Evolutionary conservation across 2,797 vertebrate species (phyloP).

Genomic region (Ctenopoma kingsleyae): DNA sequence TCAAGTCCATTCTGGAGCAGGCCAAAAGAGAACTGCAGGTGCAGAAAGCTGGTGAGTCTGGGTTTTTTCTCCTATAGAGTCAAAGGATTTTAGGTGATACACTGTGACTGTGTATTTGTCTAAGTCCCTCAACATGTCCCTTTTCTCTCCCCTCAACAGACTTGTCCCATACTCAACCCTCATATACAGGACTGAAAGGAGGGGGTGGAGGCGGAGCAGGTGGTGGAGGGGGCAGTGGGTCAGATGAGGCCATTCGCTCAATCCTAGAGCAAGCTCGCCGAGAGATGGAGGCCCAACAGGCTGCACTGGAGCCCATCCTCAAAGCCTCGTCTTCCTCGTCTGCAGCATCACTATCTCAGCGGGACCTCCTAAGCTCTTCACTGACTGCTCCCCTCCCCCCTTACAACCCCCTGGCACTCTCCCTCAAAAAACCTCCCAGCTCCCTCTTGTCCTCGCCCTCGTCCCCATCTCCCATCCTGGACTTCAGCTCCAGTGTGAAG

Average conservation of each 20-base stretch:
- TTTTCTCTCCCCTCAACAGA: conserved; percentile 81
- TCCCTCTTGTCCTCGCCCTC: conserved; percentile 84
- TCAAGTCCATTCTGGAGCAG: conserved; percentile 97
- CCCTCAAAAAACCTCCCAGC: conserved; percentile 90
- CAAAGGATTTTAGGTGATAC: conserved; percentile 24
- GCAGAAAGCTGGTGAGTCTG: conserved; percentile 91
- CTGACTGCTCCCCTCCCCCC: conserved; percentile 85
- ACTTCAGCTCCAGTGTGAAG: conserved; percentile 88
- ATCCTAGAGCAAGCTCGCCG: conserved; percentile 96
- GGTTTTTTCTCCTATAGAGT: conserved; percentile 26
- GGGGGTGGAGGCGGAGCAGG: conserved; percentile 66
- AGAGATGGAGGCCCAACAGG: conserved; percentile 97
- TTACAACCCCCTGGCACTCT: conserved; percentile 91
- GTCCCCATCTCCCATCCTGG: conserved; percentile 85
- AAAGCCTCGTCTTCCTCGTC: conserved; percentile 90
- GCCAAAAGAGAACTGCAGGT: conserved; percentile 97
- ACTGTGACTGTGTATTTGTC: conserved; percentile 28
- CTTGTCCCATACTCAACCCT: conserved; percentile 88
- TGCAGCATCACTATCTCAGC: conserved; percentile 82
- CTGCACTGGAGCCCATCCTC: conserved; percentile 92
- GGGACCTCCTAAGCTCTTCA: conserved; percentile 80
- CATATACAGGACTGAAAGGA: conserved; percentile 88
- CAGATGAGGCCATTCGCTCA: conserved; percentile 95
- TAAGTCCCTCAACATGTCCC: conserved; percentile 13
- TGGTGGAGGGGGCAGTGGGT: conserved; percentile 82